Evolutionary conservation across 2,888 invertebrate species (phyloP).

Genomic region (Dasypogon diadema): DNA sequence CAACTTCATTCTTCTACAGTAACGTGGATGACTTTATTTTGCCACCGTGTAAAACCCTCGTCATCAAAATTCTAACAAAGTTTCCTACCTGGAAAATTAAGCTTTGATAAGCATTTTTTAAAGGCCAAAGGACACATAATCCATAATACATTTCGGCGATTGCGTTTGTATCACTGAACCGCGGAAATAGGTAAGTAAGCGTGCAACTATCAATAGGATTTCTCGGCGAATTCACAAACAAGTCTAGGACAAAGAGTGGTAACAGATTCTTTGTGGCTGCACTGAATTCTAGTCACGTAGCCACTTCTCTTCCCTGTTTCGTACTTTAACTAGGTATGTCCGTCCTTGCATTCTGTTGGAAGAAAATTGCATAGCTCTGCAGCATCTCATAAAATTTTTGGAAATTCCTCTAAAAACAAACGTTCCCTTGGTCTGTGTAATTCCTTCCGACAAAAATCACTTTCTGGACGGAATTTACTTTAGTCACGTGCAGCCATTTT

Average conservation of each 20-base stretch:
- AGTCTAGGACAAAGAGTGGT: slow-evolving; percentile 17
- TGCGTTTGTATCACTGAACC: slow-evolving; percentile 11
- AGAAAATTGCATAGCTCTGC: slow-evolving; percentile 37
- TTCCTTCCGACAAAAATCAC: slow-evolving; percentile 42
- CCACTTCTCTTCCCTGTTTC: slow-evolving; percentile 18
- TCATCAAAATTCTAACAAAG: background rate
- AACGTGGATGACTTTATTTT: too few species aligned
- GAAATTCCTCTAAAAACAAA: slow-evolving; percentile 25
- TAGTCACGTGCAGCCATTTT: slow-evolving; percentile 36
- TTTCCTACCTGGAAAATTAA: slow-evolving; percentile 10
- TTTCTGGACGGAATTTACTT: slow-evolving; percentile 39
- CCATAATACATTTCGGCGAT: slow-evolving; percentile 36
- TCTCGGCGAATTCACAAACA: slow-evolving; percentile 30
- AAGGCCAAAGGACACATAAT: slow-evolving; percentile 4
- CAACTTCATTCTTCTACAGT: too few species aligned
- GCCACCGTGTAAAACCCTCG: background rate
- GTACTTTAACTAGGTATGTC: slow-evolving; percentile 40
- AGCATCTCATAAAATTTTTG: slow-evolving; percentile 43
- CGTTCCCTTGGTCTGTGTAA: background rate
- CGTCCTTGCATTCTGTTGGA: slow-evolving; percentile 28
- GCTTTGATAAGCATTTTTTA: slow-evolving; percentile 10
- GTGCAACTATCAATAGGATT: slow-evolving; percentile 22
- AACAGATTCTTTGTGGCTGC: slow-evolving; percentile 3
- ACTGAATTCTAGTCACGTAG: slow-evolving; percentile 34
- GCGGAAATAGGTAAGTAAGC: slow-evolving; percentile 35